Percentiles rank a stretch among this genome's conserved stretches.
These are phyloP conservation scores for Nemopilema nomurai DNA, from an alignment of 30 jellyfish, hydroid and myxozoan genomes.

Conservation along the genomic window DNA sequence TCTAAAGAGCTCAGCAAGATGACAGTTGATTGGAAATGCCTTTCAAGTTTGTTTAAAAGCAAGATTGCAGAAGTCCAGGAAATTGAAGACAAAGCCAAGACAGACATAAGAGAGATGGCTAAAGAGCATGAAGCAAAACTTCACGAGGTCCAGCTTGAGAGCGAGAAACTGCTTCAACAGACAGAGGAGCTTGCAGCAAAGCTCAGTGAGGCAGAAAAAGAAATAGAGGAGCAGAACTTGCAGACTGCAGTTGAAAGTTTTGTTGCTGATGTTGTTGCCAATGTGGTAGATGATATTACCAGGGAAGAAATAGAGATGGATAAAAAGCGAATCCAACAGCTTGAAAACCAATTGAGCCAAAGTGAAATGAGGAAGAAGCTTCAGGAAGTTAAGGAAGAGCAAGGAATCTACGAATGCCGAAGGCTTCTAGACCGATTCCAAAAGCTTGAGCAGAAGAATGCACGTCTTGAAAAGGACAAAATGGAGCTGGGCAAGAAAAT, in stretches of 20 bases:
- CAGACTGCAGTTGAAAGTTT: neutral
- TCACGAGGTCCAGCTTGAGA: neutral
- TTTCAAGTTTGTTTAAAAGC: neutral
- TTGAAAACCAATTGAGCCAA: neutral
- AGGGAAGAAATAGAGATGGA: neutral
- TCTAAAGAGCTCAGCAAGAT: neutral
- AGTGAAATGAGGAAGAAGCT: neutral
- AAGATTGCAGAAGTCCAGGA: neutral
- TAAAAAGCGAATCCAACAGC: neutral
- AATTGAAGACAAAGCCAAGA: neutral
- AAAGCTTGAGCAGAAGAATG: neutral
- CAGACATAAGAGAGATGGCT: neutral
- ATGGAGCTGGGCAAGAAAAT: neutral
- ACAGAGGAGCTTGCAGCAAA: neutral
- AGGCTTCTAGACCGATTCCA: neutral
- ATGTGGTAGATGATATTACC: neutral
- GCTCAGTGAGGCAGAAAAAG: neutral
- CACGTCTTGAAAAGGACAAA: neutral
- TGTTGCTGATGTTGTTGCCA: neutral
- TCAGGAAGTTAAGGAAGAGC: neutral
- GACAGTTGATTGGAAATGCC: neutral
- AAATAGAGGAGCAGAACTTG: neutral
- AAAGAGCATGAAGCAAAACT: constrained; percentile 1
- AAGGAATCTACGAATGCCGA: neutral
- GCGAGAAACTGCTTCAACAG: neutral